Conservation (phyloP, 2,113 vertebrate genomes). For the Bubo bubo region DNA sequence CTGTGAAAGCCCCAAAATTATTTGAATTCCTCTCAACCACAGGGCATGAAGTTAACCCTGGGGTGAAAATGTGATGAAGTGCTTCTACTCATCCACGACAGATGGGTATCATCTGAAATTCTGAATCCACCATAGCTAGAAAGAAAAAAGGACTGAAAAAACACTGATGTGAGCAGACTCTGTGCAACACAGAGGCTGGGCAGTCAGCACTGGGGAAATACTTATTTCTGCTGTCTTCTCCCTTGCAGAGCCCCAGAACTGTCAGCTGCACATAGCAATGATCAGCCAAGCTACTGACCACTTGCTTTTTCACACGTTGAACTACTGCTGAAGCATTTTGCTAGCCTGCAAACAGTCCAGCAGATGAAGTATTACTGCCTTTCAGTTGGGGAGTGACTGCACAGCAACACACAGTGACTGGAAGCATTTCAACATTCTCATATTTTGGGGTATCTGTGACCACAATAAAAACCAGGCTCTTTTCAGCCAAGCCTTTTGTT, state of each 20-base stretch:
- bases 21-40: accelerated
- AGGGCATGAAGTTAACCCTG: not conserved
- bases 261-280: accelerated
- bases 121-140: accelerated
- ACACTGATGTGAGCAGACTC: not conserved
- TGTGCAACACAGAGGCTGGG: not conserved
- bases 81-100: not conserved
- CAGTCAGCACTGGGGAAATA: not conserved
- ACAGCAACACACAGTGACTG: not conserved
- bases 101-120: not conserved
- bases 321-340: not conserved
- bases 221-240: not conserved
- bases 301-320: not conserved
- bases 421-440: not conserved
- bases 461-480: not conserved
- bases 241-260: not conserved
- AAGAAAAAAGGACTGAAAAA: not conserved
- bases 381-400: not conserved
- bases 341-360: not conserved
- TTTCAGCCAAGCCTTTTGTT: not conserved
- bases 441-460: not conserved
- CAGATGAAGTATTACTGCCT: not conserved
- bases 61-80: not conserved
- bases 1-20: not conserved
- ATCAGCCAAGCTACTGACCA: not conserved